Conservation (phyloP, 2,797 vertebrate species). For the Sylvilagus floridanus region DNA sequence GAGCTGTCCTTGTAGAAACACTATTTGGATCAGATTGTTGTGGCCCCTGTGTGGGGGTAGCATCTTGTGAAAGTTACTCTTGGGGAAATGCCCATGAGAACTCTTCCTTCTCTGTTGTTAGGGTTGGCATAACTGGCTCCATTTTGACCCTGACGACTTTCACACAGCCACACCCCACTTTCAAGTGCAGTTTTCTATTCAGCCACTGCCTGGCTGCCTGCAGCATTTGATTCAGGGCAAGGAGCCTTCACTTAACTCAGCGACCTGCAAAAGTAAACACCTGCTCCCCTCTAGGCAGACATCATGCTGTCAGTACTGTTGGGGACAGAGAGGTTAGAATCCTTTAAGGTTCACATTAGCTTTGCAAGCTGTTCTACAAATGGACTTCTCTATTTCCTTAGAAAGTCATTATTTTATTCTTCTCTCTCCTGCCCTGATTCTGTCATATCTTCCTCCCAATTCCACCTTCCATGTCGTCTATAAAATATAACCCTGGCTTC, state of each 20-base stretch:
- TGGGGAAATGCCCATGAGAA: too few relatives aligned
- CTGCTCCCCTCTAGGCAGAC: background rate
- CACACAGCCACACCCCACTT: too few relatives aligned
- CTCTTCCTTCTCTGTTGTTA: too few relatives aligned
- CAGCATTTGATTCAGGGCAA: background rate
- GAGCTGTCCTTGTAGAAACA: too few relatives aligned
- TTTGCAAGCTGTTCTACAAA: background rate
- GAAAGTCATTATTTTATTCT: background rate
- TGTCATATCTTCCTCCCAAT: background rate
- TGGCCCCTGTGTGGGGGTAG: too few relatives aligned
- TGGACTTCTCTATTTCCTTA: background rate
- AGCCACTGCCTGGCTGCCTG: too few relatives aligned
- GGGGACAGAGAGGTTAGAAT: too few relatives aligned
- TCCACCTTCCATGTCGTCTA: background rate
- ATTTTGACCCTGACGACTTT: too few relatives aligned
- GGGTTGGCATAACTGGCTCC: too few relatives aligned
- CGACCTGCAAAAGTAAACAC: background rate
- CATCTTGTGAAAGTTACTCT: too few relatives aligned
- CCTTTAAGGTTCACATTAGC: background rate
- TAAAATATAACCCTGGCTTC: background rate
- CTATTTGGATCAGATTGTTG: too few relatives aligned
- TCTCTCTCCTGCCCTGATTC: background rate
- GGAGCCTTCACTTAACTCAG: rapidly evolving
- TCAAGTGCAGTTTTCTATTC: background rate
- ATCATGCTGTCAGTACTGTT: background rate